Base-by-base conservation (phyloP, 2,888 invertebrate genomes). In the Papilio demoleus region DNA sequence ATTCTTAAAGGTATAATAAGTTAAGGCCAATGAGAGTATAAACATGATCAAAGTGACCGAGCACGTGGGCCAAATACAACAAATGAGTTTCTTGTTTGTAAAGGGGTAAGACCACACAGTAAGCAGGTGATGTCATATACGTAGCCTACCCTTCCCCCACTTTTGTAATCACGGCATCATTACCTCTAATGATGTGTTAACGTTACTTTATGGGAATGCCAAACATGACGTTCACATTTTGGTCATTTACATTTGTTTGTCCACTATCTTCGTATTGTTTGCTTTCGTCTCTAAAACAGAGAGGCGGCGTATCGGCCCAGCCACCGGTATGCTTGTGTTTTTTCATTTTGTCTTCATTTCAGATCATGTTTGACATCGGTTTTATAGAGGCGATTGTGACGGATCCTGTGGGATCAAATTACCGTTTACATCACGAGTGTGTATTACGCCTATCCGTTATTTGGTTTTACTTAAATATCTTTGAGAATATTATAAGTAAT, bases 161-260 rank as follows among this genome's bases (percentile, higher is more conserved):
- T 84, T 84, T 81, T 83, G 88, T 90, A 92, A 92, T 92, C 88
- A 91, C 83, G 87, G 86, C 91, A 91, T 92, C 92, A 92, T 92
- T 92, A 90, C 90, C 87, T 89, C 88, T 92, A 92, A 92, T 92
- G 90, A 92, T 90, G 92, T 92, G 92, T 91, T 92, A 92, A 92
- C 92, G 88, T 88, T 87, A 86, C 90, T 90, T 91, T 92, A 92
- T 92, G 92, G 92, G 92, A 92, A 92, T 91, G 91, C 92, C 92
- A 92, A 92, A 92, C 92, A 92, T 88, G 90, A 90, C 91, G 91
- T 88, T 88, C 91, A 91, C 87, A 91, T 92, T 92, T 92, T 88
- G 90, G 89, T 91, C 92, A 90, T 91, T 92, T 91, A 92, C 88
- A 90, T 92, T 90, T 92, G 92, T 92, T 92, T 92, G 90, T 88